These are phyloP conservation scores for Tetranychus cinnabarinus DNA, from an alignment of 1,140 invertebrate species.

Conservation along the genomic window DNA sequence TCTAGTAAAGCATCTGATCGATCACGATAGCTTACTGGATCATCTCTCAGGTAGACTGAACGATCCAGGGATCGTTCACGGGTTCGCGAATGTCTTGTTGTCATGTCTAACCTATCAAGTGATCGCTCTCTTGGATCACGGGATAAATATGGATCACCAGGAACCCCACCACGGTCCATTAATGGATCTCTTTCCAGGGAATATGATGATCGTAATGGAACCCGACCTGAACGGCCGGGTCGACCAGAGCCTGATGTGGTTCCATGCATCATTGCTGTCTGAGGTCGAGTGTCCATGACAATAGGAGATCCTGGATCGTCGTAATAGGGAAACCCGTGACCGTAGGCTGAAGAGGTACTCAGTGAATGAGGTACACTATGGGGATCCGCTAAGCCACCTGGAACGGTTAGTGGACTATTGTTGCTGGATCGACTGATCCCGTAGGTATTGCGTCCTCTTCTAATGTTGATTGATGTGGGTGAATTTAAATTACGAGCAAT, in stretches of 20 bases:
- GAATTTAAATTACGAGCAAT: too few species aligned
- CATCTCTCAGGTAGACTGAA: conserved; percentile 9
- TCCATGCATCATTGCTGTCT: neutral
- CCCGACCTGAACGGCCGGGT: conserved; percentile 10
- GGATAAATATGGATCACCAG: conserved; percentile 44
- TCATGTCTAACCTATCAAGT: conserved; percentile 16
- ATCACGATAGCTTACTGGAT: neutral
- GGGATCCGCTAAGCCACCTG: neutral
- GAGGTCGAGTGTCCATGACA: conserved; percentile 28
- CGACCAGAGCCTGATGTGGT: neutral
- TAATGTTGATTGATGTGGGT: neutral
- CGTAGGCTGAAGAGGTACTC: conserved; percentile 3
- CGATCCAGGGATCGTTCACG: conserved; percentile 34
- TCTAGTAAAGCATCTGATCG: neutral
- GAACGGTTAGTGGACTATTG: conserved; percentile 14
- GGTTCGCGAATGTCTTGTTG: conserved; percentile 10
- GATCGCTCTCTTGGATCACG: conserved; percentile 22
- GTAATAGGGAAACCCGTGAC: conserved; percentile 24
- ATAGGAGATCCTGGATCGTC: conserved; percentile 43
- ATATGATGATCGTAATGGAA: conserved; percentile 36
- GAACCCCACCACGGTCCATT: conserved; percentile 25
- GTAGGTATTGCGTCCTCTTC: neutral
- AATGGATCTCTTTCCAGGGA: conserved; percentile 40
- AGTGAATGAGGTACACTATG: neutral
- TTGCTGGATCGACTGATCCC: conserved; percentile 12